Base-by-base conservation (phyloP, 1,140 invertebrate species). In the Marisa cornuarietis region DNA sequence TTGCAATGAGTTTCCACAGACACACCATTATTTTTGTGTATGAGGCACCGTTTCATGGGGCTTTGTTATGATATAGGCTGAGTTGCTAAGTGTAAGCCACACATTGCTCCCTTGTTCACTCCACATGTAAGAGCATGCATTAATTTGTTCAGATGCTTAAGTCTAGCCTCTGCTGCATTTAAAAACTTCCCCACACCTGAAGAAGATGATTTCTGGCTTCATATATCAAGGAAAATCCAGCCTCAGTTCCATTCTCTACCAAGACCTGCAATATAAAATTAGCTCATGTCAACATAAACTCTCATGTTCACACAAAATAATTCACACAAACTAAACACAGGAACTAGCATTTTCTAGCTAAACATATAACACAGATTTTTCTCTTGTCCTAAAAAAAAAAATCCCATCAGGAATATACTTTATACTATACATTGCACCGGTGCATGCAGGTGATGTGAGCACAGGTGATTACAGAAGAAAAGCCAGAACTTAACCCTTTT, bases 181-280 rank as follows among this genome's bases (percentile, higher is more conserved):
- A 8, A 66, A 66, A 66, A 66, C 10, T 22, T 20, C 18, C 42
- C 66, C 62, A 76, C 76, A 85, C 84, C 80, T 83, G 61, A 16
- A 91, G 76, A 11, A 92, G 76, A 78, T 87, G 87, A 65, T 92
- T 88, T 76, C 91, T 82, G n/a, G 92, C 91, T 83, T 92, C 92
- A 71, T 90, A 26, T 22, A 92, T 85, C n/a, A 88, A 65, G 26
- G 73, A 76, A 81, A 95, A 97, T 13, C 96, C 96, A 66, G 94
- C 93, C 84, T 93, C 94, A 0, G 94, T 95, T 11, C 97, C 97
- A 84, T 95, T 92, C 91, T 98, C 97, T 20, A 97, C 93, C 63
- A 98, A 91, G 61, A 98, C 85, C 89, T 90, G 75, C 22, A 83
- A 81, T 42, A 62, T 9, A 75, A 61, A 18, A 75, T 31, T 62